A percentile compares a stretch with the other conserved stretches of the same genome.
Conservation (phyloP, 2,797 vertebrate species). For the Propithecus deckenii region DNA sequence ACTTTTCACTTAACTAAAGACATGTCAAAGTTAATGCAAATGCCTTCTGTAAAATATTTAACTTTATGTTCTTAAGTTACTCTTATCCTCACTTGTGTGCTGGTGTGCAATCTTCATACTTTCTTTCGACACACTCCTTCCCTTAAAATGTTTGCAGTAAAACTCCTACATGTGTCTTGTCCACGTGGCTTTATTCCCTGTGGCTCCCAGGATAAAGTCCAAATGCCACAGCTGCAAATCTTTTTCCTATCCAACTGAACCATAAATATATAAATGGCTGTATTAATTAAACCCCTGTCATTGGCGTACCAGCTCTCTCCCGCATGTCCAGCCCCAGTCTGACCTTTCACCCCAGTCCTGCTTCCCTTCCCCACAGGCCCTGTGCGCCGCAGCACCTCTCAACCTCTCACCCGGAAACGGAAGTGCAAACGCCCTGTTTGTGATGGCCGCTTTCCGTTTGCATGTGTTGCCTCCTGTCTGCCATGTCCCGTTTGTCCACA, state of each 20-base stretch:
- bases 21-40: neutral
- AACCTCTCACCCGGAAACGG: neutral
- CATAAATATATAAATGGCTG: constrained; percentile 33
- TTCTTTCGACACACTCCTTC: neutral
- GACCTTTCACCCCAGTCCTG: too few relatives aligned
- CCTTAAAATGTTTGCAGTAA: neutral
- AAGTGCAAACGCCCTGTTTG: too few relatives aligned
- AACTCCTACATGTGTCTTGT: neutral
- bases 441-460: neutral
- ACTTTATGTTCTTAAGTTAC: neutral
- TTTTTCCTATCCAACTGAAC: constrained; percentile 20
- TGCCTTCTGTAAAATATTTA: neutral
- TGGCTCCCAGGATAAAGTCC: constrained; percentile 49
- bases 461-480: neutral
- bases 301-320: neutral
- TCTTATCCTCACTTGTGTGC: neutral
- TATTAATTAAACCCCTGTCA: neutral
- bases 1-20: neutral
- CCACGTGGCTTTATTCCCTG: neutral
- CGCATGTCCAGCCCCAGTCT: rapidly evolving
- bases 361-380: neutral
- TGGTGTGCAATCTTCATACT: neutral
- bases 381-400: neutral
- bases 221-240: constrained; percentile 48
- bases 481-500: neutral